Conservation (phyloP, 2,797 vertebrate genomes). For the Mionectes olivaceus region DNA sequence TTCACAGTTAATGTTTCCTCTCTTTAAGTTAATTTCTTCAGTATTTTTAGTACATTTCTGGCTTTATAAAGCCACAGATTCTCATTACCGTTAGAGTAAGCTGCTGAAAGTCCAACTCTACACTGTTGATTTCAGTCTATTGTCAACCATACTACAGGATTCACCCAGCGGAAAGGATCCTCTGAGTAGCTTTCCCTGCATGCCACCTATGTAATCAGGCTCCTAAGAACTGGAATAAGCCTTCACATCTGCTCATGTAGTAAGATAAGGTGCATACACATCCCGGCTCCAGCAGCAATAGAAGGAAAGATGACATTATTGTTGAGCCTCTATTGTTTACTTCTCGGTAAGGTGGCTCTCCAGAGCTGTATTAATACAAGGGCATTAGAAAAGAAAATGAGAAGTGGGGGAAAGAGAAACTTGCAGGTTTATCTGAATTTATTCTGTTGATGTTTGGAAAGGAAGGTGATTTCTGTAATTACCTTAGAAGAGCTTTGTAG, state of each 20-base stretch:
- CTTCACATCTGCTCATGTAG: background rate
- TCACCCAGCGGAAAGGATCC: background rate
- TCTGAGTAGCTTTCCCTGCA: slow-evolving; percentile 2
- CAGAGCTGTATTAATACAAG: background rate
- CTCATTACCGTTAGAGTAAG: background rate
- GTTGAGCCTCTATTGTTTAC: accelerated
- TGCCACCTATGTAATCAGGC: background rate
- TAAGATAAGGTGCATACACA: background rate
- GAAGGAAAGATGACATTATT: background rate
- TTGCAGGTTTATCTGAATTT: background rate
- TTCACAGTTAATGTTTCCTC: slow-evolving; percentile 60
- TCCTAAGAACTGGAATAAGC: background rate
- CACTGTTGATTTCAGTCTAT: background rate
- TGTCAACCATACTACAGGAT: background rate
- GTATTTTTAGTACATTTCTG: background rate
- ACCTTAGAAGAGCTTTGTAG: background rate
- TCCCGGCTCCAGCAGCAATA: background rate
- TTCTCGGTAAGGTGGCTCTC: background rate
- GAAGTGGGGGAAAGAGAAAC: background rate
- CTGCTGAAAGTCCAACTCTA: background rate
- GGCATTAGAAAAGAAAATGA: background rate
- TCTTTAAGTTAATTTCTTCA: slow-evolving; percentile 22
- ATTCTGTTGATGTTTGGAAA: accelerated
- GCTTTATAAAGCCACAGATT: background rate
- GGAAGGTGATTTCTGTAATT: background rate